phyloP scores from a whole-genome alignment of 2,888 invertebrate genomes.

The Rapana venosa region DNA sequence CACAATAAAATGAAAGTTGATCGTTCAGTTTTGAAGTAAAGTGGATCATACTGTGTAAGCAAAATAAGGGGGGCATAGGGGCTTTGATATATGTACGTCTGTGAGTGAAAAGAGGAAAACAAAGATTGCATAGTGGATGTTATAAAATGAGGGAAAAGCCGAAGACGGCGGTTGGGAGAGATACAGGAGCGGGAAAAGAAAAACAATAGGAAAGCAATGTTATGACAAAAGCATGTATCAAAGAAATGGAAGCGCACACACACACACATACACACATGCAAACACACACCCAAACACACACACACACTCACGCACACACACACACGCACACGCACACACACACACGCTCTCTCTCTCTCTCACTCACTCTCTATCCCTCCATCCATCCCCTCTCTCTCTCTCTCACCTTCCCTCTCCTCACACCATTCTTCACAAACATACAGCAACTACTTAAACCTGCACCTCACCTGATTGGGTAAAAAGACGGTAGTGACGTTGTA shows the following conservation, averaged over 20 bases:
- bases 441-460: background rate
- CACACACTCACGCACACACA: background rate
- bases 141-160: too few species aligned
- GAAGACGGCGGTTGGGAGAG: too few species aligned
- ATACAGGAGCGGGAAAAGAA: too few species aligned
- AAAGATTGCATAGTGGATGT: too few species aligned
- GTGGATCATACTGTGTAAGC: background rate
- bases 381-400: background rate
- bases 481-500: constrained; percentile 58
- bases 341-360: background rate
- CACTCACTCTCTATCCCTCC: background rate
- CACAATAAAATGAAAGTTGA: background rate
- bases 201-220: too few species aligned
- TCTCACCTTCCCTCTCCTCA: background rate
- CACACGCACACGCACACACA: background rate
- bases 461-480: constrained; percentile 45
- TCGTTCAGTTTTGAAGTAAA: background rate
- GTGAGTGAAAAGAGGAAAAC: too few species aligned
- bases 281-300: background rate
- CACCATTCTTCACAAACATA: background rate
- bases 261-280: background rate
- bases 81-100: background rate
- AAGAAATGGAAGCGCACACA: too few species aligned
- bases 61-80: background rate
- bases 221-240: too few species aligned